Evolutionary conservation across 2,797 vertebrate species (phyloP).

Genomic region (Gambelia wislizenii): DNA sequence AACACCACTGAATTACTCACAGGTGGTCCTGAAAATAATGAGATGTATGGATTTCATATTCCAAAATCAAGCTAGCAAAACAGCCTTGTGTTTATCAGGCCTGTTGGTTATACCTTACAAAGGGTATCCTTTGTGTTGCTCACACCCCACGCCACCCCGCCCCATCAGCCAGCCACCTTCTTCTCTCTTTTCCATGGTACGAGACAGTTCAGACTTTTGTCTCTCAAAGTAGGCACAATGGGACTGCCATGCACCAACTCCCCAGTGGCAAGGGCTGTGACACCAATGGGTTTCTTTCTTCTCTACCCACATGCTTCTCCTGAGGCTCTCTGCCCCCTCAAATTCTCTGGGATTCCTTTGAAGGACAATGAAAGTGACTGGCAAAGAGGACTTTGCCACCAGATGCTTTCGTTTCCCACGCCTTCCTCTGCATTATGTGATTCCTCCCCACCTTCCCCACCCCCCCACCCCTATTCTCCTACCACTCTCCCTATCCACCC

Average conservation of each 20-base stretch:
- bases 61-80: background rate
- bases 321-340: constrained; percentile 9
- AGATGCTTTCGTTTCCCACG: constrained; percentile 75
- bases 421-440: constrained; percentile 67
- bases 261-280: background rate
- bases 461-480: constrained; percentile 46
- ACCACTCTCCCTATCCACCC: constrained; percentile 42
- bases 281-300: background rate
- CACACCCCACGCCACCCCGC: no score
- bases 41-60: background rate
- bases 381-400: constrained; percentile 68
- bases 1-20: background rate
- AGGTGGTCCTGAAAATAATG: background rate
- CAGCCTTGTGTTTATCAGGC: no score
- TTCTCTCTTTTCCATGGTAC: background rate
- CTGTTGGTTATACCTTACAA: background rate
- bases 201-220: background rate
- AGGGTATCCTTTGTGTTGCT: background rate
- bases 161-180: background rate
- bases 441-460: constrained; percentile 21
- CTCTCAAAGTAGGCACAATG: background rate
- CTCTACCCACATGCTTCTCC: constrained; percentile 12
- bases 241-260: background rate
- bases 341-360: constrained; percentile 64
- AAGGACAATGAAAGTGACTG: constrained; percentile 70